Conservation (phyloP, 2,113 vertebrate genomes). For the Lasiurus borealis region DNA sequence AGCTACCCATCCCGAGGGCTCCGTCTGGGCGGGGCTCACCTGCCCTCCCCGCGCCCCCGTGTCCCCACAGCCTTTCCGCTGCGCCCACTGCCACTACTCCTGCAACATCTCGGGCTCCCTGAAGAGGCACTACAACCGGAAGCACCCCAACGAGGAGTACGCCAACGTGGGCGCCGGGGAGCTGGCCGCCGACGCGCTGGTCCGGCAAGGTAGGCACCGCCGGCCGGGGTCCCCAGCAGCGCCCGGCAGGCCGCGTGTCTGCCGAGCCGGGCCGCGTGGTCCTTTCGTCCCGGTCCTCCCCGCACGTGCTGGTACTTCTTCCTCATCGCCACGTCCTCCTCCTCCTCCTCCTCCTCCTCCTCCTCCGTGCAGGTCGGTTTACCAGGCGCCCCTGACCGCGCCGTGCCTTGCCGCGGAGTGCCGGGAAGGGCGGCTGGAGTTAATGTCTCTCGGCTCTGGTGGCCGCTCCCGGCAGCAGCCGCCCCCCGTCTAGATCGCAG, state of each 20-base stretch:
- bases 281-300: rapidly evolving
- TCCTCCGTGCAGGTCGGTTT: no score
- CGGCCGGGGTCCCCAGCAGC: rapidly evolving
- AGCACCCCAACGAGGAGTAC: constrained; percentile 95
- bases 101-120: constrained; percentile 96
- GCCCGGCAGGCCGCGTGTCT: rapidly evolving
- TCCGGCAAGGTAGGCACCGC: constrained; percentile 91
- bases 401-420: no score
- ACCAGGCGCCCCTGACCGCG: no score
- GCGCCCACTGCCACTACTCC: constrained; percentile 96
- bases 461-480: no score
- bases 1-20: rapidly evolving
- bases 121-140: constrained; percentile 97
- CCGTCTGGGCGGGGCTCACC: rapidly evolving
- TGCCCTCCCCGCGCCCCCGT: neutral
- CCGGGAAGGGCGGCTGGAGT: no score
- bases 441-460: no score
- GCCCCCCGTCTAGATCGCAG: no score
- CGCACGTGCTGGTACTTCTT: no score
- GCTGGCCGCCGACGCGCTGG: constrained; percentile 89
- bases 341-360: rapidly evolving
- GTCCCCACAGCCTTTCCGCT: constrained; percentile 93
- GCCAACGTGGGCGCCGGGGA: constrained; percentile 91
- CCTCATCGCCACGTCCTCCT: rapidly evolving
- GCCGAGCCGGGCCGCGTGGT: rapidly evolving